These are phyloP conservation scores for Chiloscyllium punctatum DNA, from an alignment of 2,797 vertebrate genomes.

Conservation along the genomic window DNA sequence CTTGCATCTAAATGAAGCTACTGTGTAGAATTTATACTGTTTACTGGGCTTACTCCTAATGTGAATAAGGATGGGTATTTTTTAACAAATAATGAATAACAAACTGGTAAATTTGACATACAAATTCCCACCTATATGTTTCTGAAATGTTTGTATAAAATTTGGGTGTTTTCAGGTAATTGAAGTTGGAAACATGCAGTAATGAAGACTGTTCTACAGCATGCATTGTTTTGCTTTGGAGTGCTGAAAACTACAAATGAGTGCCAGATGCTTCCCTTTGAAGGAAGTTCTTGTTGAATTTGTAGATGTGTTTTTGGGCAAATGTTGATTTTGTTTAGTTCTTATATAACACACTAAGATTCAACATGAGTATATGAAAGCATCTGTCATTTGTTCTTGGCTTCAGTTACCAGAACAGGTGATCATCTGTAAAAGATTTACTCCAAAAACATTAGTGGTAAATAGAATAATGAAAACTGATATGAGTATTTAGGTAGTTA, in stretches of 20 bases:
- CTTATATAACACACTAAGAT: neutral
- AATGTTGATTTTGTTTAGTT: neutral
- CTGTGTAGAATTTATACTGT: neutral
- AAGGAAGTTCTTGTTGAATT: neutral
- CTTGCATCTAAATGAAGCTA: neutral
- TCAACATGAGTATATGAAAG: neutral
- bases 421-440: slow-evolving; percentile 6
- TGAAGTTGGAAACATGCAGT: neutral
- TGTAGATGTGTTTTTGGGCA: too few species aligned
- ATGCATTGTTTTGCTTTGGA: neutral
- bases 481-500: neutral
- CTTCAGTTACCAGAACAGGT: neutral
- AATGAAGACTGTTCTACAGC: neutral
- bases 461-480: slow-evolving; percentile 17
- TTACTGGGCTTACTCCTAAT: neutral
- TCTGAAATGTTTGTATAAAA: neutral
- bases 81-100: neutral
- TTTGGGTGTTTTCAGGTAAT: neutral
- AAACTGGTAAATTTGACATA: neutral
- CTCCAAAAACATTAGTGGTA: neutral
- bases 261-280: neutral
- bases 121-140: neutral
- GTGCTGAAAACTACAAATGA: neutral
- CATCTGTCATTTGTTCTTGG: neutral
- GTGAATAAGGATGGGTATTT: neutral